Conservation (phyloP, 2,113 vertebrate genomes). For the Brachirus orientalis region DNA sequence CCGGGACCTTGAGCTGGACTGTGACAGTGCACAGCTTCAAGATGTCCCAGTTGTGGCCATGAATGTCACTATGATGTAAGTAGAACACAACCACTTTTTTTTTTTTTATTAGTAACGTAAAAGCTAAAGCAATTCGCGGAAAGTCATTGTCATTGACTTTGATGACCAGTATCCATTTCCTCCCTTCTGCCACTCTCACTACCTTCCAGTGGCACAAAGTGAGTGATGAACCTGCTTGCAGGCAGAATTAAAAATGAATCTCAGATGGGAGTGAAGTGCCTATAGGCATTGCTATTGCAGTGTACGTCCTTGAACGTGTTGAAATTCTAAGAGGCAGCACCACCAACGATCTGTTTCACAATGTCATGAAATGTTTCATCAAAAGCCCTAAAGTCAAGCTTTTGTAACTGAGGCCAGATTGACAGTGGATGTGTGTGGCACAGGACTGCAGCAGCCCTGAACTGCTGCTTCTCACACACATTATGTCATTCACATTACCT, state of each 20-base stretch:
- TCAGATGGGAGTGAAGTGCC: background rate
- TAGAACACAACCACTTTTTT: conserved; percentile 52
- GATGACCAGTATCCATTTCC: too few species aligned
- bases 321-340: background rate
- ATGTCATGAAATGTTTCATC: too few species aligned
- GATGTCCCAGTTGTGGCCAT: conserved; percentile 86
- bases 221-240: background rate
- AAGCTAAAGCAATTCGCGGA: background rate
- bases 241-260: too few species aligned
- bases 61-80: conserved; percentile 94
- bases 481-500: too few species aligned
- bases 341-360: too few species aligned
- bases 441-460: too few species aligned
- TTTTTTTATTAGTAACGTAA: background rate
- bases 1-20: conserved; percentile 87
- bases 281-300: background rate
- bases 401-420: too few species aligned
- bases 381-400: too few species aligned
- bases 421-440: too few species aligned
- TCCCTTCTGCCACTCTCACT: too few species aligned
- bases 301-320: background rate
- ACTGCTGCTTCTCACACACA: too few species aligned
- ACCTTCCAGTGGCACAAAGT: background rate
- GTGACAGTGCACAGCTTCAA: conserved; percentile 83
- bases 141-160: background rate